Base-by-base conservation (phyloP, 1,140 invertebrate species). In the Leptinotarsa defecta region DNA sequence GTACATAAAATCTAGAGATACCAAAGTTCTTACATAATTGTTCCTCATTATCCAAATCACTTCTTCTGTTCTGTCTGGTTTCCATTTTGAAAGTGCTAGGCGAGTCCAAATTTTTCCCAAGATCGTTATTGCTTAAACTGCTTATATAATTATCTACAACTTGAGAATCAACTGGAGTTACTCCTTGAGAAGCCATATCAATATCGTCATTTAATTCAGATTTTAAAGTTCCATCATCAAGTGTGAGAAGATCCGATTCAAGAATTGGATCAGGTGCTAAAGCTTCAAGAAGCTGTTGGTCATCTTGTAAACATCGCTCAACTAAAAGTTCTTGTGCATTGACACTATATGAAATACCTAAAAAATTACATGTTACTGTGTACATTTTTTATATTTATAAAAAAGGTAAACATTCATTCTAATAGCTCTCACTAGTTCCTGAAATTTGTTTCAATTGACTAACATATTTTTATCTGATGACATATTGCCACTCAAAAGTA, bases 311-410 rank as follows among this genome's bases (percentile, higher is more conserved):
- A 78, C 82, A 84, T 64, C 77, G 74, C 73, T 83, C 81, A 27
- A 84, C 84, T 22, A 84, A 75, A 62, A 83, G 76, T 76, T 84
- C 81, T 67, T 84, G 82, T 43, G 80, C 74, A 63, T 78, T 78
- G 5, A 84, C 81, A 71, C 80, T 84, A 68, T 85, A 85, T 13
- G 83, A 84, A 62, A 84, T 83, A 1, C 83, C 78, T 82, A 63
- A 19, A 77, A 73, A 68, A 43, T 52, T 43, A 24, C 43, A 65
- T 19, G 34, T 57, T 57, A n/a, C 0, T 43, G 34, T 2, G 34
- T 43, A 43, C 8, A 71, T 24, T 4, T 48, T 43, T 5, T 49
- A 15, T 64, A 73, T 11, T 11, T 13, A 43, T 20, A 19, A 74
- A 70, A 62, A 6, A 22, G 8, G 34, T 11, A 43, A 43, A 43